Conservation (phyloP, 1,140 invertebrate genomes). For the Dreissena polymorpha region DNA sequence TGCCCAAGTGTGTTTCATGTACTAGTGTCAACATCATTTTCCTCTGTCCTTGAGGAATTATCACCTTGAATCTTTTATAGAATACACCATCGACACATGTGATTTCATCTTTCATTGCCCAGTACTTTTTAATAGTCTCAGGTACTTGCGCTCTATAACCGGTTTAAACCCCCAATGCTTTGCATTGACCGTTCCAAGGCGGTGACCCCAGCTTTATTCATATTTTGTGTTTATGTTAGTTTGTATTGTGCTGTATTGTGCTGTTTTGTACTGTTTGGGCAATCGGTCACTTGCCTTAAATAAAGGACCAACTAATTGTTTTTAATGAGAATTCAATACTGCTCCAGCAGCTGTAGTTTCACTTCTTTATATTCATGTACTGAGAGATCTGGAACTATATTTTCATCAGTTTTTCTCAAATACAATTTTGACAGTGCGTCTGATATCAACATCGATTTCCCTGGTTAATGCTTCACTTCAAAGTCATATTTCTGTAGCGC, state of each 20-base stretch:
- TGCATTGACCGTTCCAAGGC: no score
- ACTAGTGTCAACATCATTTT: constrained; percentile 15
- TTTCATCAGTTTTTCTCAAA: not conserved
- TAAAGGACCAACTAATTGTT: no score
- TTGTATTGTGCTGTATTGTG: no score
- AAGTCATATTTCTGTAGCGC: constrained; percentile 19
- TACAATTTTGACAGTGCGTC: not conserved
- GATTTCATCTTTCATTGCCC: constrained; percentile 27
- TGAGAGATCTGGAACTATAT: not conserved
- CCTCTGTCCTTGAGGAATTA: constrained; percentile 1
- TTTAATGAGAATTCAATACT: no score
- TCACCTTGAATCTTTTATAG: not conserved
- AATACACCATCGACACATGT: not conserved
- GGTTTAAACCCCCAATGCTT: no score
- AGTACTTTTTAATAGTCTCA: not conserved
- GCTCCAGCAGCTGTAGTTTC: no score
- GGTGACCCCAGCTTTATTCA: no score
- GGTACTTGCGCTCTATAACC: not conserved
- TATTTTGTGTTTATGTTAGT: no score
- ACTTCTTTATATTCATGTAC: no score
- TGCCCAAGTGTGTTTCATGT: constrained; percentile 25
- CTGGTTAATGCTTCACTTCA: constrained; percentile 3
- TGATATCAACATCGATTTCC: no score
- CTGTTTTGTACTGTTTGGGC: constrained; percentile 1
- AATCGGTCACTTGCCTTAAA: no score